Percentiles rank a stretch among this genome's conserved stretches.
Evolutionary conservation across 2,113 vertebrate genomes (phyloP).

Genomic region (Thunnus thynnus): DNA sequence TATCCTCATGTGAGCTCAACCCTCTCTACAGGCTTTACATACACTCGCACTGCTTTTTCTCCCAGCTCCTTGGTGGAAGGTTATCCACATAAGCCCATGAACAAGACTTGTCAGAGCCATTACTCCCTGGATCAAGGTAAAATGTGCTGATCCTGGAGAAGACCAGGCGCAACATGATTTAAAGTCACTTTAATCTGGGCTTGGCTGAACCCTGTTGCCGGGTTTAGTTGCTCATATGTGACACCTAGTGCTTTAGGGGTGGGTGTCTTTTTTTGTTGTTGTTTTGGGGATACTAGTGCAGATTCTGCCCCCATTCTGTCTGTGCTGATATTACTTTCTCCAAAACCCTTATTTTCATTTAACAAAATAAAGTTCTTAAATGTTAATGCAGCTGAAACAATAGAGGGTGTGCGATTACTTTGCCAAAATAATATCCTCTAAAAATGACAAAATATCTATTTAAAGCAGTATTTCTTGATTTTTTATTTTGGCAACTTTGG

Average conservation of each 20-base stretch:
- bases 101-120: constrained; percentile 25
- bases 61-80: constrained; percentile 14
- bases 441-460: no score
- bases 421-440: no score
- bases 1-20: constrained; percentile 33
- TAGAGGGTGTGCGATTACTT: no score
- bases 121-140: constrained; percentile 10
- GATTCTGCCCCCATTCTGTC: no score
- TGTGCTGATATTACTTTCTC: no score
- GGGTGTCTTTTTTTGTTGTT: no score
- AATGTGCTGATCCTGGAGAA: constrained; percentile 26
- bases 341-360: no score
- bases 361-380: no score
- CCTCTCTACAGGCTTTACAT: not conserved
- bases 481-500: no score
- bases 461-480: no score
- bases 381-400: no score
- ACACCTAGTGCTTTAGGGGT: not conserved
- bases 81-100: constrained; percentile 15
- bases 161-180: constrained; percentile 30
- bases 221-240: not conserved
- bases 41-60: not conserved
- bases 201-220: not conserved
- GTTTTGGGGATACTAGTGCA: no score
- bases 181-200: constrained; percentile 34